Evolutionary conservation across 2,888 invertebrate genomes (phyloP), one percentile per base, ranked within the genome.

Genomic region (Hermodice carunculata): DNA sequence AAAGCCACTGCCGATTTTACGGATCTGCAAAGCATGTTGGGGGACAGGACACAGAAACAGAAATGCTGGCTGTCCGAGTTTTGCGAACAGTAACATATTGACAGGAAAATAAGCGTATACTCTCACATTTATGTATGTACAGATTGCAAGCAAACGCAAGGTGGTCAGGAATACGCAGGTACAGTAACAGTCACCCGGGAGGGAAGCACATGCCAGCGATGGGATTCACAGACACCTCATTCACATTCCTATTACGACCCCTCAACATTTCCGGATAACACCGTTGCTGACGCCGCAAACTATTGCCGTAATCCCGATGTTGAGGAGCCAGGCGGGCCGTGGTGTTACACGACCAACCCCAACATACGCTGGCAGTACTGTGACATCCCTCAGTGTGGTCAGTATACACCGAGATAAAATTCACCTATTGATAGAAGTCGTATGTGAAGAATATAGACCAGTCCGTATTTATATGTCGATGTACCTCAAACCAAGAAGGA

Each of bases 271-370:
- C 61, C 53, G 14, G 52, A 61, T 37, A 31, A 17, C 4, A 31
- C 26, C 19, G 31, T 60, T 24, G 37, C 28, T 4, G 60, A 46
- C 17, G 60, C 60, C 1, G 32, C 5, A 6, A 61, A 37, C 32
- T 42, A 52, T 34, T 61, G 40, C 40, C 32, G 60, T 11, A 60
- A 60, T 34, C 60, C 60, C 37, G 26, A 22, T 14, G 24, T 3
- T 17, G 31, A 60, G 19, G 40, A 49, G 24, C 40, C 49, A 11
- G 3, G 34, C 3, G 51, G 51, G 3, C 60, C 60, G 1, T 60
- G 60, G 60, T 60, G 60, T 37, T 60, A 60, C 31, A 60, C 60
- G 2, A 51, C 51, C 6, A 51, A 60, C 40, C 51, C 60, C 2
- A 26, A 60, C 42, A 51, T 26, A 17, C 22, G 60, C 14, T 60